Evolutionary conservation across 2,888 invertebrate species (phyloP).

Genomic region (Drosophila vallismaia): DNA sequence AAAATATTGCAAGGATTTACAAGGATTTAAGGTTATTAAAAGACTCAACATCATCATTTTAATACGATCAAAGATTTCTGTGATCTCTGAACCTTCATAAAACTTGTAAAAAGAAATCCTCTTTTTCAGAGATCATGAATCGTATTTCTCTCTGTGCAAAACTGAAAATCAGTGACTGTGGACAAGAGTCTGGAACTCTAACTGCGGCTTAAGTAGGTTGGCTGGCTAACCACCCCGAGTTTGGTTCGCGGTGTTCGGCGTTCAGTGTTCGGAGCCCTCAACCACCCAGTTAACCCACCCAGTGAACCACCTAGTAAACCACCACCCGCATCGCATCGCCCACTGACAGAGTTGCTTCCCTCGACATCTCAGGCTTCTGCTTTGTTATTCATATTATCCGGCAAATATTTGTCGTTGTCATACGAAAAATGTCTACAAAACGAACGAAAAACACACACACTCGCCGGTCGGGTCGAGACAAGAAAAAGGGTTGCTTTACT

Average conservation of each 20-base stretch:
- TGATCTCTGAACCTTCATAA: too few relatives aligned
- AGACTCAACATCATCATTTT: too few relatives aligned
- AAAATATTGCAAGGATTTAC: too few relatives aligned
- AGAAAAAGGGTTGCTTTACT: slow-evolving; percentile 77
- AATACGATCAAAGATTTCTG: too few relatives aligned
- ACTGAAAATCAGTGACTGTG: slow-evolving; percentile 24
- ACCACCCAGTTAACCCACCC: slow-evolving; percentile 26
- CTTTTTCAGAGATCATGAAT: neutral
- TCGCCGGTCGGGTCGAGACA: slow-evolving; percentile 11
- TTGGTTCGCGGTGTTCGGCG: slow-evolving; percentile 1
- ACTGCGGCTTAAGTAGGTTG: slow-evolving; percentile 62
- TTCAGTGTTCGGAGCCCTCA: neutral
- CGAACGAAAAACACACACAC: slow-evolving; percentile 19
- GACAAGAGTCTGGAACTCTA: slow-evolving; percentile 54
- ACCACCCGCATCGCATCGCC: slow-evolving; percentile 16
- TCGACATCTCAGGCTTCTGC: slow-evolving; percentile 50
- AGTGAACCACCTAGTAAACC: slow-evolving; percentile 9
- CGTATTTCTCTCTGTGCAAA: neutral
- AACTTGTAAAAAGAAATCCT: neutral
- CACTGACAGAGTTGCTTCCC: slow-evolving; percentile 40
- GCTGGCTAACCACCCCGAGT: slow-evolving; percentile 51
- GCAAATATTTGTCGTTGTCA: slow-evolving; percentile 81
- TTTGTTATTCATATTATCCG: slow-evolving; percentile 80
- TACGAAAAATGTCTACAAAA: slow-evolving; percentile 71
- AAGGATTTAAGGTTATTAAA: too few relatives aligned